Conservation (phyloP, 2,888 invertebrate genomes). For the Lasioglossum oenotherae region DNA sequence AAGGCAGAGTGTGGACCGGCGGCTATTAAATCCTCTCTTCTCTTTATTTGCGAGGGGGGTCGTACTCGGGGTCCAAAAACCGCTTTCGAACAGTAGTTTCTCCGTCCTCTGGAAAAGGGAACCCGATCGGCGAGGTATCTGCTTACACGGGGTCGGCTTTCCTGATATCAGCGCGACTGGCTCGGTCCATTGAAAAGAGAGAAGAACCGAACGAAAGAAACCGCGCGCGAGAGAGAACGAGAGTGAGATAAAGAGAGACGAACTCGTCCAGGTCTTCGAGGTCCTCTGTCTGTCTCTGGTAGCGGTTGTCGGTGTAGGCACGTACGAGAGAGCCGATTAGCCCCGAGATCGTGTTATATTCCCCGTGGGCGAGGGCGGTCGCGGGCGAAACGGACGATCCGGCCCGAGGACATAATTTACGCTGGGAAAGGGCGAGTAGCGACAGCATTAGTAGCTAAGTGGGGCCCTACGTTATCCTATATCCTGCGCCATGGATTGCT, state of each 20-base stretch:
- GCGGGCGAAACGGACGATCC: constrained; percentile 72
- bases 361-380: constrained; percentile 60
- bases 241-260: not conserved
- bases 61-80: constrained; percentile 14
- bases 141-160: constrained; percentile 34
- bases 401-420: constrained; percentile 80
- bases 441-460: constrained; percentile 83
- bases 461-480: constrained; percentile 81
- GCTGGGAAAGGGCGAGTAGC: constrained; percentile 79
- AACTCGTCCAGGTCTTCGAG: not conserved
- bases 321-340: constrained; percentile 72
- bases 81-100: constrained; percentile 45
- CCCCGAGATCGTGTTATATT: constrained; percentile 69
- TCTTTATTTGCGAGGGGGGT: constrained; percentile 27
- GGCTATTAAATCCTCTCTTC: constrained; percentile 44
- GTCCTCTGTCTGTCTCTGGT: constrained; percentile 46
- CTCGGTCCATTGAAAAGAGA: not conserved
- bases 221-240: not conserved
- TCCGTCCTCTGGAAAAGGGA: constrained; percentile 34
- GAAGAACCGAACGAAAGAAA: not conserved
- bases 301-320: constrained; percentile 57
- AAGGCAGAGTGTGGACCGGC: not conserved
- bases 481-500: constrained; percentile 75
- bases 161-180: constrained; percentile 28
- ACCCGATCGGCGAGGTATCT: constrained; percentile 38